Evolutionary conservation across 2,797 vertebrate species (phyloP).

Genomic region (Cynopterus sphinx): DNA sequence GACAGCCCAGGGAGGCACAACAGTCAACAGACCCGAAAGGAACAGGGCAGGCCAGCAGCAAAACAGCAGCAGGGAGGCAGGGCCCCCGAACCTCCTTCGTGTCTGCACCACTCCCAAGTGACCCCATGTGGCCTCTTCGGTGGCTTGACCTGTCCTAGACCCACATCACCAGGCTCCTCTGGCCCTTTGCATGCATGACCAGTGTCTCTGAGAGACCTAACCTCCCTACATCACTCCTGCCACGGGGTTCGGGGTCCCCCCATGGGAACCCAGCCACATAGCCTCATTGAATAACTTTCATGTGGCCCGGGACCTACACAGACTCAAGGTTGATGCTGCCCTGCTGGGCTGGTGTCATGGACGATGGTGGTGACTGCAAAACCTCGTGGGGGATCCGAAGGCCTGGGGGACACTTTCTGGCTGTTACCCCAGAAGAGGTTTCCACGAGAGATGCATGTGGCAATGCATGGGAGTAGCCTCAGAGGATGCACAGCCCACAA

Average conservation of each 20-base stretch:
- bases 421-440: background rate
- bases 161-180: accelerated
- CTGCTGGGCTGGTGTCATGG: background rate
- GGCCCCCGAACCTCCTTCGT: too few relatives aligned
- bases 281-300: background rate
- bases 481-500: background rate
- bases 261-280: background rate
- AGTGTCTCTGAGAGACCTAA: background rate
- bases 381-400: background rate
- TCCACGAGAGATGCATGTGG: accelerated
- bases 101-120: background rate
- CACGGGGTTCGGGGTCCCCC: background rate
- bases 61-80: background rate
- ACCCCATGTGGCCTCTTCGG: background rate
- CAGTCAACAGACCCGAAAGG: background rate
- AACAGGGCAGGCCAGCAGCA: background rate
- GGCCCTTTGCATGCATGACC: too few relatives aligned
- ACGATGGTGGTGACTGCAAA: background rate
- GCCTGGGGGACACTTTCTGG: background rate
- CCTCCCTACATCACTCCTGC: background rate
- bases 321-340: background rate
- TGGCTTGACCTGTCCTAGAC: background rate
- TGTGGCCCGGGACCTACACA: background rate
- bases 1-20: background rate
- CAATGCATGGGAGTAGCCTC: background rate